Evolutionary conservation across 2,888 invertebrate species (phyloP), one percentile per base, ranked within the genome.

Genomic region (Drosophila austrosaltans): DNA sequence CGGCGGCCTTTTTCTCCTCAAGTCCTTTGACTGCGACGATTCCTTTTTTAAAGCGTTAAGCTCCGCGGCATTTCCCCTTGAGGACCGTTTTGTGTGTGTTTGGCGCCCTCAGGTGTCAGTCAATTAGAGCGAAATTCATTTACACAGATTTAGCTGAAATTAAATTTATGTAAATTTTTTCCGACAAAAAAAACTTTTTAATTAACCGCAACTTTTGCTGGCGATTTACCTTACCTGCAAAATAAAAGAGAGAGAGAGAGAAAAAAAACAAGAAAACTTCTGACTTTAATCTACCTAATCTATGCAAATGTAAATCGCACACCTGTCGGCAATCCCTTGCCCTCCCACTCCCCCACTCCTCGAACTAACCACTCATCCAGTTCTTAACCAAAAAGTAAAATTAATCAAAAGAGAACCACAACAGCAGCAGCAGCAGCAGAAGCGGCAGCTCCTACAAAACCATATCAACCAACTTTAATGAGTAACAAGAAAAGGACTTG

Each of bases 301-400:
- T 87, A 87, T 83, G 88, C 72, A 80, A 83, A 83, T 83, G 72
- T 63, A 67, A 82, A 71, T 69, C 88, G 82, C 78, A 87, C 88
- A 72, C 72, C 82, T 83, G 82, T 82, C 83, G 76, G 64, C 69
- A 42, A n/a, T 40, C 12, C 40, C 48, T 10, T 40, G 40, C 40
- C 12, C 40, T 3, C 40, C 40, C 40, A 16, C 4, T 3, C n/a
- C 40, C 7, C n/a, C 39, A 6, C 36, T 12, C 39, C 4, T 2
- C 12, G 1, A 2, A 20, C 48, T 3, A 48, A 44, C 28, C 28
- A 28, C 30, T 6, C 6, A 5, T 30, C 36, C 36, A 36, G 36
- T 36, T 36, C 36, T 36, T 30, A 30, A n/a, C 22, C 28, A 57
- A 20, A 22, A 32, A 57, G 16, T n/a, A 54, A 60, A 72, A 72